Evolutionary conservation across 2,888 invertebrate genomes (phyloP), one percentile per base, ranked within the genome.

Genomic region (Phrixothrix hirtus): DNA sequence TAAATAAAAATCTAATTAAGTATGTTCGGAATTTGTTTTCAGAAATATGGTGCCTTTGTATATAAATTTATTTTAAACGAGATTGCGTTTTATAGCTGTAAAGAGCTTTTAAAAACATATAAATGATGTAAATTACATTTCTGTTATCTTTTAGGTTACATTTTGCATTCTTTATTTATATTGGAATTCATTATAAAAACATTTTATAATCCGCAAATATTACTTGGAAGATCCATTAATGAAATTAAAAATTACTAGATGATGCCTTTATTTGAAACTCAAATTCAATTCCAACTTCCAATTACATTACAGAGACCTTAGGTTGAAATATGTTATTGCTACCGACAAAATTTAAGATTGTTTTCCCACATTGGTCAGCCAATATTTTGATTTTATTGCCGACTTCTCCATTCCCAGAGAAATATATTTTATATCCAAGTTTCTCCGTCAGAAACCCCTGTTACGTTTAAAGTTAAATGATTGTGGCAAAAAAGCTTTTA

Each of bases 381-480:
- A 66, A 71, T 68, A 71, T 69, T 71, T 71, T 67, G 69, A 70
- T 68, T 71, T 71, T 68, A 71, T 70, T 61, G 68, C 66, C 59
- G 63, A 63, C 66, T 64, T 67, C 66, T 64, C 64, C 61, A 65
- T 67, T 65, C 50, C 36, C 51, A 55, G 51, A 42, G 57, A 56
- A 53, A 59, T 63, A 61, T 62, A 61, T 66, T 62, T 65, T 57
- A 57, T 54, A 49, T 54, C 54, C 30, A 43, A 44, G 54, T 57
- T 46, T 48, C 36, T 29, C 36, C 54, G 45, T 54, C 54, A 50
- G 50, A 39, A 57, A 54, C 50, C 39, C 46, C 46, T 54, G 57
- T 47, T 49, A 50, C 54, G 31, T 57, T 54, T 50, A 54, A 57
- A 48, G 39, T 56, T 52, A 48, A 52, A 32, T 37, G 47, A 47